Evolutionary conservation across 1,140 invertebrate species (phyloP), one percentile per base, ranked within the genome.

Genomic region (Ylistrum balloti): DNA sequence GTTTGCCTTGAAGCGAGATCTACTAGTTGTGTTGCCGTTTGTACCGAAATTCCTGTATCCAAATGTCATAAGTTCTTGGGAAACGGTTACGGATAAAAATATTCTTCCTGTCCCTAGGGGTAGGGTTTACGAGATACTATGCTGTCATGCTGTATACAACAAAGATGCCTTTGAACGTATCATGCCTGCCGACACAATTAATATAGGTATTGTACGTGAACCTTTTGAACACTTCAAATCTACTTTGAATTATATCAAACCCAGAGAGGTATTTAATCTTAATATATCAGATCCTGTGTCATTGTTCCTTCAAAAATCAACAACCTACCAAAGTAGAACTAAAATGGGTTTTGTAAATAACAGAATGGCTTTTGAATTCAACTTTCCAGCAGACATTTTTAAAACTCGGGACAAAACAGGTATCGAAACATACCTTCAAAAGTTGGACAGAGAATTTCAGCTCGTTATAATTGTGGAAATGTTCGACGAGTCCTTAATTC

Each of bases 401-500:
- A 35, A 90, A 45, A 89, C 91, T 9, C 33, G 88, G 22, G 93
- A 92, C 74, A 88, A 28, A 86, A 85, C 48, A 0, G 90, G 89
- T 56, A 91, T 93, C 17, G 38, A 33, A 0, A 48, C 89, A 11
- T 93, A 93, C 88, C 91, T 95, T 0, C 22, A 89, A 15, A 90
- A 92, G 28, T 87, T 95, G 13, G 91, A 93, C 15, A 86, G 74
- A 17, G 92, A 94, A 33, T 97, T 97, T 92, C 94, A 96, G 90
- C 93, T 97, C 9, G 96, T 97, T 32, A 95, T 97, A 95, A 96
- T 97, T 22, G 94, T 96, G 0, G 97, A 97, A 92, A 95, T 96
- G 91, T 96, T 97, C 93, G 96, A 97, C 88, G 96, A 97, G 91
- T 97, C 97, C 0, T 91, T 97, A 22, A 95, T 97, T 56, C 93